These are phyloP conservation scores for Aleadryas rufinucha DNA, from an alignment of 2,113 vertebrate genomes.

Conservation along the genomic window DNA sequence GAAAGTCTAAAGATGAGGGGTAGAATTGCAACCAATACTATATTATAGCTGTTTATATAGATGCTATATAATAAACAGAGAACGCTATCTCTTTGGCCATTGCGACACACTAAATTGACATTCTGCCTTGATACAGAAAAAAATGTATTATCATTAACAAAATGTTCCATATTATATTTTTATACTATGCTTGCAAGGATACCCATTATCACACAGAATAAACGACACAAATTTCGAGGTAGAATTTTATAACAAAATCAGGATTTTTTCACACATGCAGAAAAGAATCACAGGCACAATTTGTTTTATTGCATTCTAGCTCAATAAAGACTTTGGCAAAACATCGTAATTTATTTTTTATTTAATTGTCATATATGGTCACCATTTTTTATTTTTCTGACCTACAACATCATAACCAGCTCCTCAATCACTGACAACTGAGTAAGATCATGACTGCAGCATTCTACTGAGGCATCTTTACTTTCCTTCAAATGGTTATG, in stretches of 20 bases:
- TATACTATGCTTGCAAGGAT: background rate
- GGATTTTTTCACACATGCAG: background rate
- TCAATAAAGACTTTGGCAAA: background rate
- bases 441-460: background rate
- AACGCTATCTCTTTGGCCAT: background rate
- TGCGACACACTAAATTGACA: background rate
- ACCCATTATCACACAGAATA: background rate
- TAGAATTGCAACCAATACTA: background rate
- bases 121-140: background rate
- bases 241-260: background rate
- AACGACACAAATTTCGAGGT: background rate
- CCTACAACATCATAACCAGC: background rate
- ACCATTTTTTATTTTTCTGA: background rate
- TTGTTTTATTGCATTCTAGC: background rate
- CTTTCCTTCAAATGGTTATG: background rate
- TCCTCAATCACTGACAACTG: background rate
- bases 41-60: background rate
- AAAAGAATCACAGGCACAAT: background rate
- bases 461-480: background rate
- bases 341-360: background rate
- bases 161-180: background rate
- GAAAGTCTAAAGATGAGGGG: background rate
- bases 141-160: background rate
- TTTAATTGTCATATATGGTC: background rate
- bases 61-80: background rate